Evolutionary conservation across 92 coral and sea anemone species (phyloP).

Genomic region (Desmophyllum pertusum): DNA sequence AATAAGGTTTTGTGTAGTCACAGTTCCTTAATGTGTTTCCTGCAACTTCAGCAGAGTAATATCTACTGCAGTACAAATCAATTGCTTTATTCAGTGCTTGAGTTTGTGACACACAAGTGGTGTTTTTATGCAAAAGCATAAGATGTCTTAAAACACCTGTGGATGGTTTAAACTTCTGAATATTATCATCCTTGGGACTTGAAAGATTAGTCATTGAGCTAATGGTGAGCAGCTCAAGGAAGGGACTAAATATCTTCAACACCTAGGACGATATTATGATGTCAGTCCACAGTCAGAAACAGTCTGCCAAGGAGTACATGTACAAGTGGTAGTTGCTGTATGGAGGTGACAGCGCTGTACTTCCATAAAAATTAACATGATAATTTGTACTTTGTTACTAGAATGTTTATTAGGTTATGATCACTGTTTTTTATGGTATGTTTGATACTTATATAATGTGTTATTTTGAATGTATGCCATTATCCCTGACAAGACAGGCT

Average conservation of each 20-base stretch:
- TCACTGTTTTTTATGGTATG: neutral
- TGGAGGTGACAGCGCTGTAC: conserved; percentile 51
- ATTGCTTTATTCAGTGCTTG: conserved; percentile 13
- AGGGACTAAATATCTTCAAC: conserved; percentile 28
- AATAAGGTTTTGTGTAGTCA: conserved; percentile 13
- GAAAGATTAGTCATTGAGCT: conserved; percentile 30
- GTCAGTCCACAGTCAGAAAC: conserved; percentile 25
- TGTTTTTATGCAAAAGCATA: conserved; percentile 8
- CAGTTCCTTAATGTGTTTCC: conserved; percentile 19
- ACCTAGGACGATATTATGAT: conserved; percentile 38
- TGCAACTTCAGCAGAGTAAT: conserved; percentile 1
- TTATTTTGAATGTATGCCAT: neutral
- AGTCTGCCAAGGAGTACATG: conserved; percentile 39
- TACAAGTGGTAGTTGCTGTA: conserved; percentile 46
- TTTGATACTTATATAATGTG: neutral
- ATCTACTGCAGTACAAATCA: conserved; percentile 10
- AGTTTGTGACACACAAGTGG: conserved; percentile 8
- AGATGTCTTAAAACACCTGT: conserved; percentile 16
- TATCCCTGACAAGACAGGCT: conserved; percentile 2
- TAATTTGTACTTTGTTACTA: neutral
- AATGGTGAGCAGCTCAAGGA: conserved; percentile 31
- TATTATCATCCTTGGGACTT: conserved; percentile 28
- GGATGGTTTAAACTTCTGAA: conserved; percentile 33
- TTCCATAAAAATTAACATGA: conserved; percentile 24
- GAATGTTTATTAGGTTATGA: neutral